These are phyloP conservation scores for Dermochelys coriacea DNA, from an alignment of 2,797 vertebrate species.

Conservation along the genomic window DNA sequence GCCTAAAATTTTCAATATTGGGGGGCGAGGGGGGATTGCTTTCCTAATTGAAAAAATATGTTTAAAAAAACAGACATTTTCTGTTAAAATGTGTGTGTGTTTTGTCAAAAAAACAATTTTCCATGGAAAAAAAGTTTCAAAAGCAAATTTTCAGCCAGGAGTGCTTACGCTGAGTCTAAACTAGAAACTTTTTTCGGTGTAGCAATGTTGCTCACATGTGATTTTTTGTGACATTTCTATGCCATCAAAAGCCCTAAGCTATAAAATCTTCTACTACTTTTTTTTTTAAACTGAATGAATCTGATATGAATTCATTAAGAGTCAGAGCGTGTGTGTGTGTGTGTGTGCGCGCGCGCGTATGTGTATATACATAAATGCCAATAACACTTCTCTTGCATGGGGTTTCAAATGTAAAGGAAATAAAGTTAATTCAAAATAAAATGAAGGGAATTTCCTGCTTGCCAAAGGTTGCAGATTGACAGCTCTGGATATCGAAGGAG, in stretches of 20 bases:
- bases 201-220: background rate
- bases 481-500: background rate
- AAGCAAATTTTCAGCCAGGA: background rate
- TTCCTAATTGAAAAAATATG: too few relatives aligned
- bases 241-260: background rate
- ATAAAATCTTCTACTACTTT: background rate
- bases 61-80: too few relatives aligned
- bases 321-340: background rate
- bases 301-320: background rate
- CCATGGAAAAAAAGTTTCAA: background rate
- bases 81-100: background rate
- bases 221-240: background rate
- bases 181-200: background rate
- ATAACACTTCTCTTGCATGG: rapidly evolving
- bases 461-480: background rate
- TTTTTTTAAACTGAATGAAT: background rate
- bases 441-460: background rate
- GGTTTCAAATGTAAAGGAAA: background rate
- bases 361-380: background rate
- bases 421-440: background rate
- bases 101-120: background rate
- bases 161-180: background rate
- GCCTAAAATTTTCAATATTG: background rate
- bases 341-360: too few relatives aligned
- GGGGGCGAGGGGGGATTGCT: too few relatives aligned